Conservation (phyloP, 2,113 vertebrate species). For the Gavia stellata region DNA sequence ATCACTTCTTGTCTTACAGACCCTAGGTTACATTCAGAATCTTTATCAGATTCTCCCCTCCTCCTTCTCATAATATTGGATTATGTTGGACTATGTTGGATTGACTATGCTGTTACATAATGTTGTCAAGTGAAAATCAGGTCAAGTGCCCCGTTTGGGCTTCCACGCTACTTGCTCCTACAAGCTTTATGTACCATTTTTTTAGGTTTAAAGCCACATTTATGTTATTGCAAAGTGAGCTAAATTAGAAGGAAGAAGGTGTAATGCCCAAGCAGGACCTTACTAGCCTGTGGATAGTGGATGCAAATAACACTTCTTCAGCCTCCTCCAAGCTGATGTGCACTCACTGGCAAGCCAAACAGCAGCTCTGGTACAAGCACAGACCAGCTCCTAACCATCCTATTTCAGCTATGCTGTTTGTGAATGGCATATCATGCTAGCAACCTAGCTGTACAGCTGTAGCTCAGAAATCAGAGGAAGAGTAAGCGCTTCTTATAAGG, state of each 20-base stretch:
- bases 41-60: neutral
- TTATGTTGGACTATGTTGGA: neutral
- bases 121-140: neutral
- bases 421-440: neutral
- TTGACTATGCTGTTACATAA: conserved; percentile 3
- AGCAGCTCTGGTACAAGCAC: neutral
- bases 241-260: neutral
- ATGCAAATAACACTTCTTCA: neutral
- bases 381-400: neutral
- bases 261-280: neutral
- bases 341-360: neutral
- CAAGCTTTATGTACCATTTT: neutral
- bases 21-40: neutral
- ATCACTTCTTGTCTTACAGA: neutral
- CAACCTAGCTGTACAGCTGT: neutral
- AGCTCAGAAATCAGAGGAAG: neutral
- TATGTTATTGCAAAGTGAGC: neutral
- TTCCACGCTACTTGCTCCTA: neutral
- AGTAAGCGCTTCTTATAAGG: neutral
- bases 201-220: neutral
- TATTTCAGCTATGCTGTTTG: neutral
- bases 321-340: neutral
- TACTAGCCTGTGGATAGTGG: neutral
- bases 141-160: neutral
- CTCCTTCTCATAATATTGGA: neutral